Conservation (phyloP, 2,797 vertebrate genomes). For the Nyctibius grandis region DNA sequence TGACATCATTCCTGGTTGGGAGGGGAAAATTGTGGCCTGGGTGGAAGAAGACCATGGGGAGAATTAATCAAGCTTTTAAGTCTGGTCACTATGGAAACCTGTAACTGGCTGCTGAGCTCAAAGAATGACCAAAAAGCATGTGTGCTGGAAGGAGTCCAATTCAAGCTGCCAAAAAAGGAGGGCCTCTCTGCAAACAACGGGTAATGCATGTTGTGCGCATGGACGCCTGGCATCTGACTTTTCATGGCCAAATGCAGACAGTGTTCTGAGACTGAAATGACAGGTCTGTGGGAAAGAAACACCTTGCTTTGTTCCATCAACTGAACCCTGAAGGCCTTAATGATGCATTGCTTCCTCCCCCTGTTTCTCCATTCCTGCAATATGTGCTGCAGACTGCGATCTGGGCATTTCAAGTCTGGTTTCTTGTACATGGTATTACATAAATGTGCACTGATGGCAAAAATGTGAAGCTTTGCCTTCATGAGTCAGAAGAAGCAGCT, state of each 20-base stretch:
- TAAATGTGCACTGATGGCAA: background rate
- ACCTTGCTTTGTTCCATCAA: constrained; percentile 15
- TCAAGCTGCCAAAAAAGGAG: constrained; percentile 67
- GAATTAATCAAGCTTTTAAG: constrained; percentile 74
- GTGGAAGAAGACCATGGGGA: constrained; percentile 96
- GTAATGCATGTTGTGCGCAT: constrained; percentile 7
- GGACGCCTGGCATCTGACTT: constrained; percentile 22
- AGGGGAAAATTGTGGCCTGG: constrained; percentile 99
- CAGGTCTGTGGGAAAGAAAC: background rate
- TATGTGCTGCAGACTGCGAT: constrained; percentile 18
- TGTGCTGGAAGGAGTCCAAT: constrained; percentile 39
- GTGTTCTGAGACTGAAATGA: constrained; percentile 8
- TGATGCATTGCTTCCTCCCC: background rate
- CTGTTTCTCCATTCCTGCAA: background rate
- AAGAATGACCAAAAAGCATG: constrained; percentile 55
- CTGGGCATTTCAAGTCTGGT: background rate
- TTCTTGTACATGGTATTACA: background rate
- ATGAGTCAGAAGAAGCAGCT: background rate
- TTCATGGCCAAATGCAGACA: background rate
- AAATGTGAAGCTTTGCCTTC: constrained; percentile 15
- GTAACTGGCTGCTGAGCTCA: constrained; percentile 47
- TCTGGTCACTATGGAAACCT: constrained; percentile 12
- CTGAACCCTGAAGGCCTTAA: constrained; percentile 70
- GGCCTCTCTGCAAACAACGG: background rate
- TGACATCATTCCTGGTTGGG: constrained; percentile 95